Evolutionary conservation across 2,797 vertebrate species (phyloP), one percentile per base, ranked within the genome.

Genomic region (Adrianichthys oophorus): DNA sequence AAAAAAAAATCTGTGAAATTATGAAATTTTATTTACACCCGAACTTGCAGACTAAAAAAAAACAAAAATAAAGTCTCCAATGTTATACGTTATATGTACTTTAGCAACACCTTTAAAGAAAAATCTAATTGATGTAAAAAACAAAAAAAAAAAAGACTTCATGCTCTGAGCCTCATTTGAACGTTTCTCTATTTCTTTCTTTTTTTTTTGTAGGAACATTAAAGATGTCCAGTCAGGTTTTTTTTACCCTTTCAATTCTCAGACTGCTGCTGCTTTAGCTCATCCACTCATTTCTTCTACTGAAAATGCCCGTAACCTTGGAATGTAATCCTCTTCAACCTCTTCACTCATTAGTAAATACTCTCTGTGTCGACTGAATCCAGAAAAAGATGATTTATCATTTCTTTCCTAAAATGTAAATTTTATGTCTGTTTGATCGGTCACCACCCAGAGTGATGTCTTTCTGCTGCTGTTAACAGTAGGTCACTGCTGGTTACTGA

Each of bases 251-350:
- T 72, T 68, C 68, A 79, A 51, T 75, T 76, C 65, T 80, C 75
- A 68, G 66, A 74, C 69, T 59, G 56, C 60, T 64, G 62, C 19
- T 4, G 67, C 64, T 74, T 71, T n/a, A 50, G 65, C 77, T 72
- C 54, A 59, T 67, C 62, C 62, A 63, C 72, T 80, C 70, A 53
- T 82, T 83, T 59, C 60, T 75, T 61, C 62, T 77, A 60, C 80
- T 67, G 56, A 62, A 75, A 85, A 82, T 53, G 52, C 48, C 71
- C 15, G 23, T 57, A 83, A 87, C 86, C 85, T 87, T 88, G 83
- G 78, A 87, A 79, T 83, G 74, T 81, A 87, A 88, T 85, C 79
- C 72, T 71, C 85, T 85, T 82, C 65, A 52, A 85, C 84, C 79
- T 43, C 3, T 72, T 60, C 59, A 52, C 80, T 87, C 78, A 79